Conservation (phyloP, 1,140 invertebrate species). For the Galendromus occidentalis region DNA sequence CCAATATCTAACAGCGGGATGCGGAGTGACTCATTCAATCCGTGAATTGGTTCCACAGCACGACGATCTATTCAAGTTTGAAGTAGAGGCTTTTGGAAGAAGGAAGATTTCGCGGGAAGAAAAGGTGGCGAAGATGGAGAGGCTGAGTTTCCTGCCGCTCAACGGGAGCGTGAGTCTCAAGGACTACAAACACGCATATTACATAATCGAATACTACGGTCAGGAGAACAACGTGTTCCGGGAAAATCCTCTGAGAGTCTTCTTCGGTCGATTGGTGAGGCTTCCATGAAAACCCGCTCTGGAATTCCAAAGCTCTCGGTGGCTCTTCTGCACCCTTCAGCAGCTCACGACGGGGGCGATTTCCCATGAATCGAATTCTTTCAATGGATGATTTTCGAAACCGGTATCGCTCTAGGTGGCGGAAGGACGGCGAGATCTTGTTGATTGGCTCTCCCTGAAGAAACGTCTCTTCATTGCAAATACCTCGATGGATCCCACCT, state of each 20-base stretch:
- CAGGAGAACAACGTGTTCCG: conserved; percentile 48
- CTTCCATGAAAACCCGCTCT: too few relatives aligned
- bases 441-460: conserved; percentile 59
- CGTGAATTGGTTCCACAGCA: neutral
- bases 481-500: conserved; percentile 85
- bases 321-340: neutral
- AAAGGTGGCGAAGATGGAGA: conserved; percentile 65
- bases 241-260: conserved; percentile 45
- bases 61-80: conserved; percentile 34
- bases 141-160: conserved; percentile 55
- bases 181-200: conserved; percentile 53
- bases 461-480: conserved; percentile 84
- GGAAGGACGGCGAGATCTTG: conserved; percentile 56
- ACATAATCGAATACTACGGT: conserved; percentile 73
- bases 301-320: conserved; percentile 27
- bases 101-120: conserved; percentile 46
- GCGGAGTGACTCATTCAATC: too few relatives aligned
- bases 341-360: neutral
- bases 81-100: conserved; percentile 67
- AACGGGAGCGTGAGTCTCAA: conserved; percentile 57
- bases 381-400: too few relatives aligned
- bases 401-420: conserved; percentile 38
- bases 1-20: too few relatives aligned
- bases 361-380: neutral
- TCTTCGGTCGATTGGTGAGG: conserved; percentile 65